Base-by-base conservation (phyloP, 64 coral and sea anemone genomes). In the Acropora yongei region DNA sequence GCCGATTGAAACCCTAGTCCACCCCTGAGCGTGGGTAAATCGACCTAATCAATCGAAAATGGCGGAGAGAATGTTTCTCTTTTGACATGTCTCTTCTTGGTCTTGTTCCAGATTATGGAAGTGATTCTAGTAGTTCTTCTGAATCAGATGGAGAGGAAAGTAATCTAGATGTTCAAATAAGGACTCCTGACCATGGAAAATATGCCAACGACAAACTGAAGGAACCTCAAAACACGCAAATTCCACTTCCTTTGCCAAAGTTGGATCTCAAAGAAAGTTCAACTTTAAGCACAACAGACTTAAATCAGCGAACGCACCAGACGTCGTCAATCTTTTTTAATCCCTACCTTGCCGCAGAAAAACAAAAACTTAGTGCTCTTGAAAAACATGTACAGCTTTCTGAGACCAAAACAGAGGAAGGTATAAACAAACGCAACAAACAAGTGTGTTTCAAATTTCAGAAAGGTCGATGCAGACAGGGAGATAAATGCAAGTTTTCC, bases 331-430 rank as follows among this genome's bases (percentile, higher is more conserved):
- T 97, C 49, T 97, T 97, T 73, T 97, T 94, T 20, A 97, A 97
- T 68, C 95, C 95, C 39, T 97, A 88, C 79, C 72, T 93, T 73
- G 95, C 92, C 75, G 92, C 94, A 74, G 95, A 97, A 74, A 88
- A 91, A 78, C 84, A 93, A 39, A 97, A 88, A 51, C 89, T 97
- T 5, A 86, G 88, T 78, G 69, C 87, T 86, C 74, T 97, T 48
- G 92, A 97, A 82, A 93, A 97, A 73, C 95, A 97, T 41, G 95
- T 97, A 18, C 88, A 88, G 2, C 92, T 97, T 66, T 91, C 95
- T 41, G 87, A 74, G 30, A 55, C 69, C 76, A 78, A 89, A 1
- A 43, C 85, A 1, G 47, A 80, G 44, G 71, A 80, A 8, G 79
- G 84, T 39, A 84, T n/a, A n/a, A n/a, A 68, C 40, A 94, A 94